Evolutionary conservation across 2,888 invertebrate species (phyloP), one percentile per base, ranked within the genome.

Genomic region (Parnassius glacialis): DNA sequence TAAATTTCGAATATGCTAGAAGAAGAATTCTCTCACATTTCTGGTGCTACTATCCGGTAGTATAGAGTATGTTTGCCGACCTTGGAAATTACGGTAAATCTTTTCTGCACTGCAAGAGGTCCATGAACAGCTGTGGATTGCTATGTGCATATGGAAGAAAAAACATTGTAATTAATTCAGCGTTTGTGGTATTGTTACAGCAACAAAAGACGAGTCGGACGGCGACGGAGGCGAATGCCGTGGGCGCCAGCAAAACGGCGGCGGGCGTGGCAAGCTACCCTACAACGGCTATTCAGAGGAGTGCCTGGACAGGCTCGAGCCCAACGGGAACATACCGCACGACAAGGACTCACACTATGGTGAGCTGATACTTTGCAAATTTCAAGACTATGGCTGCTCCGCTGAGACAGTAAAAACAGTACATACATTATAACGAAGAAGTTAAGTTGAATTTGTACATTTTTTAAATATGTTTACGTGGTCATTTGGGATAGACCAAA

Each of bases 241-340:
- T 61, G 90, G 93, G 72, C 92, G 93, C 73, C 93, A 93, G 74
- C 93, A 93, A 81, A 93, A 93, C 83, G 87, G 91, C 70, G 92
- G 93, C 78, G 93, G 93, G 77, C 93, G 94, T 82, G 95, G 94
- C 83, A 97, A 96, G 93, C 94, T 97, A 87, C 94, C 96, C 70
- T 97, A 96, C 92, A 97, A 97, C 92, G 97, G 97, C 71, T 97
- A 97, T 93, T 97, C 97, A 64, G 97, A 97, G 82, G 97, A 97
- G 93, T 97, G 96, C 93, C 94, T 97, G 85, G 97, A 97, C 92
- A 94, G 97, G 84, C 94, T 97, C 80, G 97, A 98, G 92, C 97
- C 96, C 81, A 97, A 97, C 92, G 97, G 97, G 80, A 97, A 97
- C 93, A 97, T 97, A 92, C 97, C 95, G 80, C 94, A 95, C 85